These are phyloP conservation scores for Meteorus cinctellus DNA, from an alignment of 2,888 invertebrate species.

Conservation along the genomic window DNA sequence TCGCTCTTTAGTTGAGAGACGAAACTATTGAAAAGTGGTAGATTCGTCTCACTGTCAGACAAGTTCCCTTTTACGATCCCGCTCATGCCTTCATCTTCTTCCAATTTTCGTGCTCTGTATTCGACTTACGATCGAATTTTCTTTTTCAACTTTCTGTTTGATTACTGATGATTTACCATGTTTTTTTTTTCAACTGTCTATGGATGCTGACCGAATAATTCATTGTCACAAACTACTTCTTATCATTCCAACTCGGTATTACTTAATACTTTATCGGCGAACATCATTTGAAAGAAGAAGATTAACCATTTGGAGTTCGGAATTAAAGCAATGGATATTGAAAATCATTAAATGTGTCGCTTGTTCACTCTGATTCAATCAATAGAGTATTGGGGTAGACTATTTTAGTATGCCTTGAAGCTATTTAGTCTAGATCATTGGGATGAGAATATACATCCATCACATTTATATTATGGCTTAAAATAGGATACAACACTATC, in stretches of 20 bases:
- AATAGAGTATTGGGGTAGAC: too few relatives aligned
- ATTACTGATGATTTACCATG: slow-evolving; percentile 36
- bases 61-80: slow-evolving; percentile 14
- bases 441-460: too few relatives aligned
- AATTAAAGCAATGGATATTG: too few relatives aligned
- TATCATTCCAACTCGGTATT: neutral
- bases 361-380: too few relatives aligned
- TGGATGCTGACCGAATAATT: neutral
- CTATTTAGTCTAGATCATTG: too few relatives aligned
- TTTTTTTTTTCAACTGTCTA: neutral
- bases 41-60: slow-evolving; percentile 41
- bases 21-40: slow-evolving; percentile 49
- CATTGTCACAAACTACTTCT: neutral
- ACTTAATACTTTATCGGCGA: neutral
- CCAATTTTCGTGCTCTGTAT: slow-evolving; percentile 3
- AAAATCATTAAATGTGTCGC: too few relatives aligned
- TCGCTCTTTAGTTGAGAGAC: slow-evolving; percentile 31
- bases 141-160: slow-evolving; percentile 45
- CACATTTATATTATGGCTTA: too few relatives aligned
- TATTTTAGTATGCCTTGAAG: too few relatives aligned
- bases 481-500: too few relatives aligned
- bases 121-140: slow-evolving; percentile 38
- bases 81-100: neutral
- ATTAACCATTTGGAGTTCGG: too few relatives aligned
- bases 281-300: too few relatives aligned